Percentiles rank a stretch among this genome's conserved stretches.
These are phyloP conservation scores for Oikopleura dioica DNA, from an alignment of 23 tunicate species.

Conservation along the genomic window DNA sequence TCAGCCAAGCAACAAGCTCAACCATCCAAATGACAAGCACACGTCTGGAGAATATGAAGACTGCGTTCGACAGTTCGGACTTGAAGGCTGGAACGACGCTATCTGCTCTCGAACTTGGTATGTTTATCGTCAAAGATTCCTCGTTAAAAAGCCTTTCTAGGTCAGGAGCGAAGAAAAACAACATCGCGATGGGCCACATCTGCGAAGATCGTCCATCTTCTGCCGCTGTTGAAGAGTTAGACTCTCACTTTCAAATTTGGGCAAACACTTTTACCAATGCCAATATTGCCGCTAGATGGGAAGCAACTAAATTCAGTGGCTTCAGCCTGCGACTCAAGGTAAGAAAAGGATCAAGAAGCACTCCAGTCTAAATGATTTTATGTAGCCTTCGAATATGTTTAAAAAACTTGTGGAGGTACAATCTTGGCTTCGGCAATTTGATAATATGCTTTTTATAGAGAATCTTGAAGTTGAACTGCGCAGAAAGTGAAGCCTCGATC, in stretches of 20 bases:
- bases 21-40: neutral
- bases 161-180: neutral
- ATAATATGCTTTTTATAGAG: neutral
- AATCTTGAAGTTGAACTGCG: neutral
- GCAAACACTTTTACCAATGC: too few relatives aligned
- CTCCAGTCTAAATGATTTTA: too few relatives aligned
- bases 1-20: neutral
- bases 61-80: neutral
- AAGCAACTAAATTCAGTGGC: too few relatives aligned
- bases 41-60: neutral
- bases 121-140: too few relatives aligned
- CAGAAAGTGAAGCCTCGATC: neutral
- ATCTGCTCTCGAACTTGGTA: constrained; percentile 7
- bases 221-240: too few relatives aligned
- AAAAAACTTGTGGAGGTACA: neutral
- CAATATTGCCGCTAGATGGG: too few relatives aligned
- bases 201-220: neutral
- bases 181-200: neutral
- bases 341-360: too few relatives aligned
- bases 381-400: neutral
- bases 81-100: constrained; percentile 1
- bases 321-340: too few relatives aligned
- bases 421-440: neutral
- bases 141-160: too few relatives aligned
- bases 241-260: too few relatives aligned